A percentile compares a stretch with the other conserved stretches of the same genome.
Conservation (phyloP, 2,888 invertebrate genomes). For the Heliconius charithonia region DNA sequence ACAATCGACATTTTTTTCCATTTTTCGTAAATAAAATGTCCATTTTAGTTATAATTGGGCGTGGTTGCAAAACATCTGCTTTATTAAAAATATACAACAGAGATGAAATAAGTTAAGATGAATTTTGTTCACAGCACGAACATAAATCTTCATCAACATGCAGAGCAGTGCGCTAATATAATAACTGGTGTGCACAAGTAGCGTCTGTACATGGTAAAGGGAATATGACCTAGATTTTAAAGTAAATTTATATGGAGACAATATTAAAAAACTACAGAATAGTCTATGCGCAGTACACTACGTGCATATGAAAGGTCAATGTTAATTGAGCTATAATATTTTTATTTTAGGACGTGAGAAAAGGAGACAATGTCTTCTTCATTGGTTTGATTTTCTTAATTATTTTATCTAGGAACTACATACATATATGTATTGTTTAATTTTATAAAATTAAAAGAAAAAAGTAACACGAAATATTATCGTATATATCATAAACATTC, state of each 20-base stretch:
- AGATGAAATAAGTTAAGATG: constrained; percentile 27
- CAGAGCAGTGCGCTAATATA: constrained; percentile 25
- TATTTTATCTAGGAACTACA: background rate
- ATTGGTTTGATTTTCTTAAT: background rate
- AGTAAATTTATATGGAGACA: constrained; percentile 5
- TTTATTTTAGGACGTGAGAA: background rate
- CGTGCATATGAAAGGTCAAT: background rate
- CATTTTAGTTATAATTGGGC: too few species aligned
- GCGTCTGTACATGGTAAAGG: constrained; percentile 13
- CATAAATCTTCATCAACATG: constrained; percentile 43
- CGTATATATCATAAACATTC: too few species aligned
- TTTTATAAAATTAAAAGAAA: too few species aligned
- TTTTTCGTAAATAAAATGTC: too few species aligned
- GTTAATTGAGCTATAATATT: background rate
- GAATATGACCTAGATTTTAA: constrained; percentile 26
- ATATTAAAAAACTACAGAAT: background rate
- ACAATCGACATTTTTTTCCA: too few species aligned
- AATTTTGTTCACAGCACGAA: constrained; percentile 31
- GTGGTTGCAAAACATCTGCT: too few species aligned
- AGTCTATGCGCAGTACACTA: background rate
- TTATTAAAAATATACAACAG: constrained; percentile 10
- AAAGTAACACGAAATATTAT: too few species aligned
- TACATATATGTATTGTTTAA: background rate
- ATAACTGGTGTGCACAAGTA: constrained; percentile 26
- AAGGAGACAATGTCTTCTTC: background rate